Evolutionary conservation across 2,888 invertebrate species (phyloP).

Genomic region (Trichopoda pennipes): DNA sequence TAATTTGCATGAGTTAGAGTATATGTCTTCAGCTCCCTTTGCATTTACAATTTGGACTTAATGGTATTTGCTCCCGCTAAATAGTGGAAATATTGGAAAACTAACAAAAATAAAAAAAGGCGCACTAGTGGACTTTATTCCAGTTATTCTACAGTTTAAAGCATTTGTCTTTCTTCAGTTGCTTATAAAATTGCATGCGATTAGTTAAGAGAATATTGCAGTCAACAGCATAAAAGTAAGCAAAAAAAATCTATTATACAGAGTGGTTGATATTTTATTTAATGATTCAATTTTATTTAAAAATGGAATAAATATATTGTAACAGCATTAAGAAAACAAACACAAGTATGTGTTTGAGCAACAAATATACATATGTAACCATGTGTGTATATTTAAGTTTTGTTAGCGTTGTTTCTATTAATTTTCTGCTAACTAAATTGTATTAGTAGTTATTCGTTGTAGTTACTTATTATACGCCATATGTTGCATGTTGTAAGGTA

Average conservation of each 20-base stretch:
- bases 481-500: slow-evolving; percentile 62
- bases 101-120: slow-evolving; percentile 42
- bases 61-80: slow-evolving; percentile 61
- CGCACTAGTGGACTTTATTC: slow-evolving; percentile 23
- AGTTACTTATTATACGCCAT: slow-evolving; percentile 54
- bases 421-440: slow-evolving; percentile 25
- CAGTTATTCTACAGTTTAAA: background rate
- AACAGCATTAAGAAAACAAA: slow-evolving; percentile 51
- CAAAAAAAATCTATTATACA: slow-evolving; percentile 22
- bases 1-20: slow-evolving; percentile 11
- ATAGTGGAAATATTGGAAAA: slow-evolving; percentile 43
- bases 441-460: slow-evolving; percentile 47
- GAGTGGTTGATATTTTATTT: slow-evolving; percentile 64
- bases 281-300: slow-evolving; percentile 67
- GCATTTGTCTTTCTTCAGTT: slow-evolving; percentile 38
- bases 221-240: slow-evolving; percentile 8
- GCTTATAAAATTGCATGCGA: slow-evolving; percentile 62
- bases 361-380: background rate
- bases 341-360: background rate
- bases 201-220: slow-evolving; percentile 44
- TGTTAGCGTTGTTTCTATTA: slow-evolving; percentile 22
- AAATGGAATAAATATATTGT: slow-evolving; percentile 58
- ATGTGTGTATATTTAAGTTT: slow-evolving; percentile 5
- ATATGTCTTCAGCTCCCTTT: slow-evolving; percentile 25
- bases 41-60: slow-evolving; percentile 39